Evolutionary conservation across 92 coral and sea anemone genomes (phyloP).

Genomic region (Galaxea fascicularis): DNA sequence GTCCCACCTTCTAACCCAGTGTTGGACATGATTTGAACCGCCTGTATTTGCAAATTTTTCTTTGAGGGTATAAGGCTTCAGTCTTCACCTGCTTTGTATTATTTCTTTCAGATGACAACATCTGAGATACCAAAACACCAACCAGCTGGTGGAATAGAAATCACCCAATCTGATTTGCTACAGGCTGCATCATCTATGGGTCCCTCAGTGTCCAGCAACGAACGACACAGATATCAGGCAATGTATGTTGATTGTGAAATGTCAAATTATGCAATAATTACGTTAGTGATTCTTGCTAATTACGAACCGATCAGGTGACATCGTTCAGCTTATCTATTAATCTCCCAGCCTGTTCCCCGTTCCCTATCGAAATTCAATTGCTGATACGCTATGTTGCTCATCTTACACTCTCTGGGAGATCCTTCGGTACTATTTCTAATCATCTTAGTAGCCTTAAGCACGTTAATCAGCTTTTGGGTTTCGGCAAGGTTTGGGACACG

Average conservation of each 20-base stretch:
- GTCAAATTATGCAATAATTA: too few relatives aligned
- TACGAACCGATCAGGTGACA: too few relatives aligned
- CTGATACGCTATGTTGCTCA: too few relatives aligned
- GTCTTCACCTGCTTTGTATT: background rate
- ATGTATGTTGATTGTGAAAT: conserved; percentile 66
- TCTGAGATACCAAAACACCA: background rate
- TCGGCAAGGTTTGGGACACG: too few relatives aligned
- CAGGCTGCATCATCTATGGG: conserved; percentile 70
- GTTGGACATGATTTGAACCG: background rate
- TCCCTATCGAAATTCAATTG: too few relatives aligned
- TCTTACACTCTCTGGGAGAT: too few relatives aligned
- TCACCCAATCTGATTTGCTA: conserved; percentile 76
- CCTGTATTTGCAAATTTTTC: background rate
- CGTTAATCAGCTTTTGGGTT: too few relatives aligned
- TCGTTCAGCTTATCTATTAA: too few relatives aligned
- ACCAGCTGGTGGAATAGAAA: conserved; percentile 38
- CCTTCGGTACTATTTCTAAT: too few relatives aligned
- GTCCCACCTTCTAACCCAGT: background rate
- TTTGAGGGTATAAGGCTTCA: background rate
- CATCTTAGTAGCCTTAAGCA: too few relatives aligned
- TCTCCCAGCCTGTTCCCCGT: too few relatives aligned
- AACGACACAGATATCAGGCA: conserved; percentile 75
- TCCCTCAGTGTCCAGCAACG: conserved; percentile 89
- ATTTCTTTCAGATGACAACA: background rate
- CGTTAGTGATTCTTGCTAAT: too few relatives aligned